Conservation (phyloP, 2,888 invertebrate species). For the Dasysyrphus albostriatus region DNA sequence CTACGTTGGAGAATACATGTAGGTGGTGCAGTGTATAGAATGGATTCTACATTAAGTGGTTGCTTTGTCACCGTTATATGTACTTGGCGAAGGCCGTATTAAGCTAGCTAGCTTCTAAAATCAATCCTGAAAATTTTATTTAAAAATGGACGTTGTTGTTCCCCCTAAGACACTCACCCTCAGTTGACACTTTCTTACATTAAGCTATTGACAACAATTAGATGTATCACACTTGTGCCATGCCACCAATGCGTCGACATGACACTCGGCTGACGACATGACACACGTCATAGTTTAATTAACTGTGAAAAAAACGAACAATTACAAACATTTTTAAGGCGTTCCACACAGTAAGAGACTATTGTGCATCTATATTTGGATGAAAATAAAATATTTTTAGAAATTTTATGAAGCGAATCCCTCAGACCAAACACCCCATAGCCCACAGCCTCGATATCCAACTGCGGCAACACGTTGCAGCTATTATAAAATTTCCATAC, state of each 20-base stretch:
- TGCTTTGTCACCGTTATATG: neutral
- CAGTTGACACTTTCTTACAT: neutral
- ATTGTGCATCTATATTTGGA: slow-evolving; percentile 6
- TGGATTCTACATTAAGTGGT: slow-evolving; percentile 23
- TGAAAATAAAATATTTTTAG: slow-evolving; percentile 16
- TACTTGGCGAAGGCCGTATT: neutral
- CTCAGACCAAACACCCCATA: neutral
- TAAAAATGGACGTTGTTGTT: too few relatives aligned
- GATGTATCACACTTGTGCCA: neutral
- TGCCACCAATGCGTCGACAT: neutral
- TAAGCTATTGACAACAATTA: neutral
- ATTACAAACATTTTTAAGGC: slow-evolving; percentile 7
- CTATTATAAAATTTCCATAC: slow-evolving; percentile 9
- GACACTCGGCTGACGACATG: neutral
- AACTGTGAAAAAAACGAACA: neutral
- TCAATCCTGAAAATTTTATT: too few relatives aligned
- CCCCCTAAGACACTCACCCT: neutral
- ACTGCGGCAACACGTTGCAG: slow-evolving; percentile 13
- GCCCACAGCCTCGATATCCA: neutral
- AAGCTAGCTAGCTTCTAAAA: neutral
- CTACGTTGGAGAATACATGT: neutral
- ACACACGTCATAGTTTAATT: neutral
- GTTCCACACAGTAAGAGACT: neutral
- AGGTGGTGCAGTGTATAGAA: slow-evolving; percentile 26
- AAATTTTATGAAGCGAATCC: neutral